A percentile compares a stretch with the other conserved stretches of the same genome.
These are phyloP conservation scores for Anhinga anhinga DNA, from an alignment of 2,113 vertebrate genomes.

Conservation along the genomic window DNA sequence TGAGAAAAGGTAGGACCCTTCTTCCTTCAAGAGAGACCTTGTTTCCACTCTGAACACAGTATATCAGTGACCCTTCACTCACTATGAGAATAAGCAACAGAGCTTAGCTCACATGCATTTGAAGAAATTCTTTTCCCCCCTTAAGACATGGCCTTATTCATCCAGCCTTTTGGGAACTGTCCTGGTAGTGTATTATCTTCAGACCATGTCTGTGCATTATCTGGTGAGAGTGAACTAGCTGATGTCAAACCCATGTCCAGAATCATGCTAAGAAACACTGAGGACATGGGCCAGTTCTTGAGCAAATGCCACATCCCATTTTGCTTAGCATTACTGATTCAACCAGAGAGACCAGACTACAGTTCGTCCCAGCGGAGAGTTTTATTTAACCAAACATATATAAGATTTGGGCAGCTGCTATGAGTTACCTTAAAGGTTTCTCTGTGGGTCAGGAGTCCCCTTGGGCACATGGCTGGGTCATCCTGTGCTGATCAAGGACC, in stretches of 20 bases:
- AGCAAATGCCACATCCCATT: not conserved
- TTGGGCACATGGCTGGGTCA: not conserved
- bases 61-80: not conserved
- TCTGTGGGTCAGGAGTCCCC: not conserved
- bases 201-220: not conserved
- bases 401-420: not conserved
- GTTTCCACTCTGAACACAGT: not conserved
- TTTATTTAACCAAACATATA: not conserved
- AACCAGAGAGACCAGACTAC: not conserved
- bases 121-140: not conserved
- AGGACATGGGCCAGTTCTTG: fast-evolving
- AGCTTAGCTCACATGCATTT: not conserved
- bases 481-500: not conserved
- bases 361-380: not conserved
- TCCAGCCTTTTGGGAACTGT: not conserved
- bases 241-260: not conserved
- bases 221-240: not conserved
- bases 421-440: not conserved
- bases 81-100: not conserved
- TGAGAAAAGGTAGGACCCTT: not conserved
- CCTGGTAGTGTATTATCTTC: not conserved
- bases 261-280: not conserved
- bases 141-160: not conserved
- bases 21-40: not conserved
- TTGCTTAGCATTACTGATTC: not conserved